These are phyloP conservation scores for Philonicus albiceps DNA, from an alignment of 2,888 invertebrate species.

Conservation along the genomic window DNA sequence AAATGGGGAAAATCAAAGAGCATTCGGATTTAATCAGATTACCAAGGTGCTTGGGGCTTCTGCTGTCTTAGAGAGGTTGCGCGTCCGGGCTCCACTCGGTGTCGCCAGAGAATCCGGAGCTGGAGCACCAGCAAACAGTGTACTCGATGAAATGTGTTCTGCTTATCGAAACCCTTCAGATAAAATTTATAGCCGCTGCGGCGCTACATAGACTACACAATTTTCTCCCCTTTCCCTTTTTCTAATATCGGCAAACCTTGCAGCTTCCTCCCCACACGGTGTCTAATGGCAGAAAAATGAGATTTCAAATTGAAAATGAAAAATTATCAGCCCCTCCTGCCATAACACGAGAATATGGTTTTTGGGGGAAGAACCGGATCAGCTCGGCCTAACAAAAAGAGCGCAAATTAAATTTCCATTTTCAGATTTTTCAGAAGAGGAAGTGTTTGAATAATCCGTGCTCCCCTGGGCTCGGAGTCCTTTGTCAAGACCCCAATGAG, in stretches of 20 bases:
- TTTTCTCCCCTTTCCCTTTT: neutral
- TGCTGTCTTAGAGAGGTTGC: neutral
- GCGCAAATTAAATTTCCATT: constrained; percentile 21
- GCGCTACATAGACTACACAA: neutral
- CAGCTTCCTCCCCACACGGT: neutral
- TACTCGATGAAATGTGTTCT: neutral
- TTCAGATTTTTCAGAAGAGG: neutral
- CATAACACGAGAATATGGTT: neutral
- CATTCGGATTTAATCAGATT: constrained; percentile 30
- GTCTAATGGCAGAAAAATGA: constrained; percentile 31
- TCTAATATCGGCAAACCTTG: neutral
- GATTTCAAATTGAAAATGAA: constrained; percentile 36
- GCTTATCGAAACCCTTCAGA: constrained; percentile 28
- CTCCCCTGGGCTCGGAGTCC: neutral
- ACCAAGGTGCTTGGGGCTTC: constrained; percentile 30
- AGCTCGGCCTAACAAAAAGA: neutral
- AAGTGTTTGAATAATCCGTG: neutral
- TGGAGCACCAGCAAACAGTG: neutral
- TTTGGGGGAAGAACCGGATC: neutral
- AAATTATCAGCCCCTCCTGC: constrained; percentile 13
- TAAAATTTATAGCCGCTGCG: neutral
- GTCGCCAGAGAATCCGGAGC: neutral
- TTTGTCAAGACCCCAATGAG: constrained; percentile 8
- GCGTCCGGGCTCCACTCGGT: neutral
- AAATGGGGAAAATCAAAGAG: constrained; percentile 7